phyloP scores from a whole-genome alignment of 2,113 vertebrate species.

The Crypturellus undulatus region DNA sequence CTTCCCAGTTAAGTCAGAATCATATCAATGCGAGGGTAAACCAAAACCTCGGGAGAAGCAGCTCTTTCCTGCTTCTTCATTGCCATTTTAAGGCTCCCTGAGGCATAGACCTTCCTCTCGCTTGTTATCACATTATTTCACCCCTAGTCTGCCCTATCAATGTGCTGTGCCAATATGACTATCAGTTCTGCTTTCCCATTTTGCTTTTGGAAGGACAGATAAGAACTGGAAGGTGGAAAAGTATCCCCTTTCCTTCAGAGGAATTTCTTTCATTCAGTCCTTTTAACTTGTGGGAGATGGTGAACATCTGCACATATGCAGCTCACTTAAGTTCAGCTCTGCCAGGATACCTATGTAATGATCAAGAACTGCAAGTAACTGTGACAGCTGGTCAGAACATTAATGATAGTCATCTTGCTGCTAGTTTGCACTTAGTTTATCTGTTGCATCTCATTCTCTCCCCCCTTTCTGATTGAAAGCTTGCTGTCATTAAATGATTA shows the following conservation, averaged over 20 bases:
- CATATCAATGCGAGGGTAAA: neutral
- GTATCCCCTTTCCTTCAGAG: neutral
- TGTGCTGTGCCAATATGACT: neutral
- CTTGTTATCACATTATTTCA: neutral
- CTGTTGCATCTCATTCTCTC: neutral
- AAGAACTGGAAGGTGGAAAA: neutral
- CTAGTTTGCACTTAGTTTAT: neutral
- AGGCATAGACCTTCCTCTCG: neutral
- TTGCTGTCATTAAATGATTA: neutral
- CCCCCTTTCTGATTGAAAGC: neutral
- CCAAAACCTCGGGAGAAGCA: neutral
- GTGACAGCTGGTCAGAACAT: neutral
- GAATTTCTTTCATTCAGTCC: neutral
- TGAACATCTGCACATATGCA: rapidly evolving
- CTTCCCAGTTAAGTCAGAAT: conserved; percentile 11
- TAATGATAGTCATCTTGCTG: neutral
- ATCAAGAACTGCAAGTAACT: neutral
- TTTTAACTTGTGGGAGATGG: rapidly evolving
- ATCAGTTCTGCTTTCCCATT: conserved; percentile 15
- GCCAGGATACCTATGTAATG: neutral
- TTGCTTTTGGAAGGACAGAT: neutral
- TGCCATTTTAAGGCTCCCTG: neutral
- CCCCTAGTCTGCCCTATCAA: neutral
- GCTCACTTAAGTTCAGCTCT: neutral
- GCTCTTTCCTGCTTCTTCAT: neutral